Base-by-base conservation (phyloP, 2,797 vertebrate species). In the Myotis myotis region DNA sequence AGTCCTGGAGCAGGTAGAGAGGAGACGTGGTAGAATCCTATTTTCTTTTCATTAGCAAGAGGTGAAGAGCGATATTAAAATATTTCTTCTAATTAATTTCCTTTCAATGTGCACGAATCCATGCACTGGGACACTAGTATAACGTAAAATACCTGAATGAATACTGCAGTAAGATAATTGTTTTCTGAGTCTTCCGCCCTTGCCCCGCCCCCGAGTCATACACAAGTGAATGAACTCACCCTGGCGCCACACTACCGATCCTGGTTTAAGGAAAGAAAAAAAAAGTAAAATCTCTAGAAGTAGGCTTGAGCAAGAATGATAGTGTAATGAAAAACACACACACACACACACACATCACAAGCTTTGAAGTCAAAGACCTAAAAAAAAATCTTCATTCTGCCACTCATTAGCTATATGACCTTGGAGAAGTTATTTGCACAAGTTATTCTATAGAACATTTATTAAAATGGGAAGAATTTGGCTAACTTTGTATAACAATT, bases 391-490 rank as follows among this genome's bases (percentile, higher is more conserved):
- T 74, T 68, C 51, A 2, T 64, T 86, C 47, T 81, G 83, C 53
- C 44, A 83, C 41, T 76, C 62, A 71, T 36, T 87, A 71, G 20
- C 44, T 87, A 33, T 47, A 44, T 25, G 30, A 88, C 44, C 33
- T 74, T 68, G 33, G 44, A 60, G 57, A 88, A 88, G 36, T 87
- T 84, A 89, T 81, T 30, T 70, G 22, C 33, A 72, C 2, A 78
- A 30, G 7, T 74, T 89, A 72, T n/a, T 30, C 33, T n/a, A 57
- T 0, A 92, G n/a, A 92, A 93, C 6, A 86, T 38, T 71, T 81
- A 82, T 44, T 87, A 80, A 93, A 91, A 78, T n/a, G 19, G 25
- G 9, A 85, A 78, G 33, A 51, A 88, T 53, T 87, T 68, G 86
- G 74, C 36, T 70, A 89, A 87, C 20, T 83, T 74, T 60, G 2